Percentiles rank a stretch among this genome's conserved stretches.
These are phyloP conservation scores for Saxicola maurus DNA, from an alignment of 2,797 vertebrate species.

Conservation along the genomic window DNA sequence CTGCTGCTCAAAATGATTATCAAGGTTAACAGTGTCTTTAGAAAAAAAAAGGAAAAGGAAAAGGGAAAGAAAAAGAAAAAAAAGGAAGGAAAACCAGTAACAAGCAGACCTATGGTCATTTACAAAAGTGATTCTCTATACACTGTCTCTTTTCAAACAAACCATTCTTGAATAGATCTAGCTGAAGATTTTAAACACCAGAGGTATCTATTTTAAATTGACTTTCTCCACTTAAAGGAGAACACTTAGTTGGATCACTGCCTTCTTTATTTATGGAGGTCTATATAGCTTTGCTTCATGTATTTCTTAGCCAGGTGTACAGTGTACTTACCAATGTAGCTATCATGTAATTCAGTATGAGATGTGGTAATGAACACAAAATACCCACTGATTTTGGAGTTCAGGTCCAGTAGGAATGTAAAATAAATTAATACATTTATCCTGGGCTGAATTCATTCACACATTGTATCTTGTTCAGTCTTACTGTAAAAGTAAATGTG, in stretches of 20 bases:
- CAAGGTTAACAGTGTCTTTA: background rate
- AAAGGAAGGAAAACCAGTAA: fast-evolving
- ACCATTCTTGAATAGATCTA: background rate
- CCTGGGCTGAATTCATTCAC: background rate
- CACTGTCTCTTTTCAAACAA: background rate
- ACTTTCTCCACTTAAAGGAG: background rate
- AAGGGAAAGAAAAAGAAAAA: no score
- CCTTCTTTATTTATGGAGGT: background rate
- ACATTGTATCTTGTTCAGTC: background rate
- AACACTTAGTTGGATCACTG: background rate
- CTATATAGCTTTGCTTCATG: background rate
- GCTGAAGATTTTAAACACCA: background rate
- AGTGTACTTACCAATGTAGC: background rate
- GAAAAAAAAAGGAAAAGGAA: background rate
- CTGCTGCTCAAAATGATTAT: background rate
- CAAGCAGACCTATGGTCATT: background rate
- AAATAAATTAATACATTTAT: background rate
- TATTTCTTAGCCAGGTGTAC: background rate
- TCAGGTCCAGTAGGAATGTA: background rate
- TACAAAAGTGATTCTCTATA: background rate
- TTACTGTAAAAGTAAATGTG: background rate
- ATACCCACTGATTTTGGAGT: background rate
- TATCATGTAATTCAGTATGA: background rate
- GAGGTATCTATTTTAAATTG: background rate
- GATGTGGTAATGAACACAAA: background rate